Evolutionary conservation across 1,140 invertebrate species (phyloP).

Genomic region (Dendroctonus ponderosae): DNA sequence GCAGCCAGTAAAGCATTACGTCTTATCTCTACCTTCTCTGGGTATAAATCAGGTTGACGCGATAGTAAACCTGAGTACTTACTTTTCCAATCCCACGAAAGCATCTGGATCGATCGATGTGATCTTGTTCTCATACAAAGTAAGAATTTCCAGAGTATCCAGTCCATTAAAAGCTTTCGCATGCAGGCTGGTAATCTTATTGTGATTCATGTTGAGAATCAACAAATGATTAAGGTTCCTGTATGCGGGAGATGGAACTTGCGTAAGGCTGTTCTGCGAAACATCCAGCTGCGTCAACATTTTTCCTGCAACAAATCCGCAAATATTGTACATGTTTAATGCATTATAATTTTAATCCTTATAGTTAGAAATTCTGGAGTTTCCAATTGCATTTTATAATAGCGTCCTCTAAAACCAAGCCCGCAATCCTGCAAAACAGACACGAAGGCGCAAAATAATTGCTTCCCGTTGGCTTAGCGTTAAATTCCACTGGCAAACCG

Average conservation of each 20-base stretch:
- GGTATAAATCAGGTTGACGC: background rate
- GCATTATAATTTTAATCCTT: no score
- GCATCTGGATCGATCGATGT: slow-evolving; percentile 73
- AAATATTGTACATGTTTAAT: background rate
- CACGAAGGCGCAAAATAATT: no score
- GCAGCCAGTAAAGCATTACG: no score
- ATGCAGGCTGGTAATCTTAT: slow-evolving; percentile 75
- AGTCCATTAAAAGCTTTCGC: slow-evolving; percentile 78
- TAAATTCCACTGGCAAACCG: no score
- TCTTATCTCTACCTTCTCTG: background rate
- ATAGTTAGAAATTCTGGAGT: no score
- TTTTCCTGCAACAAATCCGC: slow-evolving; percentile 61
- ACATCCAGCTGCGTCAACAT: slow-evolving; percentile 80
- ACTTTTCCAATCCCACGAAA: slow-evolving; percentile 83
- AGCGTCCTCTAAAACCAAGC: no score
- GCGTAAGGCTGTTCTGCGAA: slow-evolving; percentile 73
- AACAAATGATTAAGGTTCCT: slow-evolving; percentile 76
- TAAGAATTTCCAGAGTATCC: slow-evolving; percentile 81
- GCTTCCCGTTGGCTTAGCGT: no score
- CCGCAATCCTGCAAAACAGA: no score
- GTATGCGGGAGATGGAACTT: slow-evolving; percentile 77
- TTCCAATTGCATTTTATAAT: no score
- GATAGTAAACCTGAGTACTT: slow-evolving; percentile 47
- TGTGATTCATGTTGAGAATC: slow-evolving; percentile 87
- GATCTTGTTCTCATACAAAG: slow-evolving; percentile 85